Conservation (phyloP, 2,797 vertebrate genomes). For the Manis javanica region DNA sequence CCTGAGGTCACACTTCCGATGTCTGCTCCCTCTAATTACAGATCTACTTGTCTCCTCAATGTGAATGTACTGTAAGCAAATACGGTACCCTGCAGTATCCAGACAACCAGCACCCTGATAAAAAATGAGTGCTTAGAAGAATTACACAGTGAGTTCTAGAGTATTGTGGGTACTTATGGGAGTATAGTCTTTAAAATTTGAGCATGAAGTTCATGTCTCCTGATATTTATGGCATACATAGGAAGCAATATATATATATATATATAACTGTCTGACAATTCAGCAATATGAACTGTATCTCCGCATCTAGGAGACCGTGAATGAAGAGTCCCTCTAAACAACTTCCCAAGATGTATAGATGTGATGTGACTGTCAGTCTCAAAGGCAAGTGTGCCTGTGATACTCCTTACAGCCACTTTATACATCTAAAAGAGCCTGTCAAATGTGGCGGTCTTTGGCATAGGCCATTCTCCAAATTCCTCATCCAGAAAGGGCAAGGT, state of each 20-base stretch:
- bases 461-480: background rate
- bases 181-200: background rate
- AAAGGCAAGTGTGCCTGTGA: background rate
- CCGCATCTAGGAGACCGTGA: background rate
- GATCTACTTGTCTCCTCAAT: background rate
- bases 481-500: slow-evolving; percentile 35
- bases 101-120: background rate
- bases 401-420: background rate
- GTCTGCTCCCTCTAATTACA: background rate
- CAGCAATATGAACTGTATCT: background rate
- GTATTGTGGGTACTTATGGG: background rate
- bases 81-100: background rate
- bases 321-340: background rate
- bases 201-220: background rate
- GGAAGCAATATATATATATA: background rate
- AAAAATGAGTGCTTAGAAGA: background rate
- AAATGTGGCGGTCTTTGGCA: slow-evolving; percentile 21
- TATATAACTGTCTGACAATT: background rate
- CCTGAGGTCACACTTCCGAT: background rate
- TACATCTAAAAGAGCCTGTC: background rate
- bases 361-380: background rate
- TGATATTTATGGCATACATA: background rate
- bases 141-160: background rate
- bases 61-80: background rate
- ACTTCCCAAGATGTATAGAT: background rate